Conservation (phyloP, 2,888 invertebrate genomes). For the Caenorhabditis sp. region DNA sequence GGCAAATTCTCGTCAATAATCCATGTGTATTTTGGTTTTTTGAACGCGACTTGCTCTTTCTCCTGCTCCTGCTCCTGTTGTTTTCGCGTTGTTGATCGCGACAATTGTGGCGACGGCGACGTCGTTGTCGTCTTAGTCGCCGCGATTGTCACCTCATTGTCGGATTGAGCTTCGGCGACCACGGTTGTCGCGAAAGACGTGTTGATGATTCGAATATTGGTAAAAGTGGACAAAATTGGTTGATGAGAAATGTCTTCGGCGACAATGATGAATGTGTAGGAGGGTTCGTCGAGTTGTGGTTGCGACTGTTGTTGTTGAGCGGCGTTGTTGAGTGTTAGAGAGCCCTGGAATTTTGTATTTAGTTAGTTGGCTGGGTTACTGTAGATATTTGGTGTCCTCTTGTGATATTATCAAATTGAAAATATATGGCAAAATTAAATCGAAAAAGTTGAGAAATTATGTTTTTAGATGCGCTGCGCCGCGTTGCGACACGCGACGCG, state of each 20-base stretch:
- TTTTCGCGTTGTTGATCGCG: too few relatives aligned
- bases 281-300: conserved; percentile 33
- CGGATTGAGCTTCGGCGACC: conserved; percentile 15
- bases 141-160: conserved; percentile 18
- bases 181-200: too few relatives aligned
- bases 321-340: neutral
- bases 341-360: neutral
- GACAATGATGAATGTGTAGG: conserved; percentile 48
- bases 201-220: conserved; percentile 41
- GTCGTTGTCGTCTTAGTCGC: too few relatives aligned
- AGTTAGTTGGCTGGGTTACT: too few relatives aligned
- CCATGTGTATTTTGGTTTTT: conserved; percentile 24
- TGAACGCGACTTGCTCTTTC: conserved; percentile 6
- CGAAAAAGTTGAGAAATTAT: too few relatives aligned
- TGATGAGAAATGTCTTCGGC: conserved; percentile 44
- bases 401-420: too few relatives aligned
- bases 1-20: conserved; percentile 10
- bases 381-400: too few relatives aligned
- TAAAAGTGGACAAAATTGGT: conserved; percentile 43
- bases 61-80: too few relatives aligned
- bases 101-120: conserved; percentile 1
- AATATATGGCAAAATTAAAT: too few relatives aligned
- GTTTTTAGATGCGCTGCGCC: too few relatives aligned
- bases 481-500: too few relatives aligned
- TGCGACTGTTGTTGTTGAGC: too few relatives aligned